These are phyloP conservation scores for Heliconius erato DNA, from an alignment of 2,888 invertebrate species.

Conservation along the genomic window DNA sequence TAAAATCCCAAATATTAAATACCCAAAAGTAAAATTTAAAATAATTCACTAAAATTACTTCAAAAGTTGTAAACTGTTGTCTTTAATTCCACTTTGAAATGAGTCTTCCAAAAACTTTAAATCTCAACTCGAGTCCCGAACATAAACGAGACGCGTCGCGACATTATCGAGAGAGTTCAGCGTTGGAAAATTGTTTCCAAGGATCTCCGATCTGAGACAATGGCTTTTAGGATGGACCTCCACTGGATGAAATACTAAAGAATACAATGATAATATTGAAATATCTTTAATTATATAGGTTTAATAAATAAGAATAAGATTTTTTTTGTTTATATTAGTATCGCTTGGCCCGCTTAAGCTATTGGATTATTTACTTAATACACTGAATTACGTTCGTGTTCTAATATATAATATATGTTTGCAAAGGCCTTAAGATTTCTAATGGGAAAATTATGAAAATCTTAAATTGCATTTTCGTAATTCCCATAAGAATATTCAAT, in stretches of 20 bases:
- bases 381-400: too few species aligned
- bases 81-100: slow-evolving; percentile 8
- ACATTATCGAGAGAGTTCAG: slow-evolving; percentile 67
- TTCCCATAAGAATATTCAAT: too few species aligned
- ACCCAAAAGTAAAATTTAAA: neutral
- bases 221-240: slow-evolving; percentile 41
- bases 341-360: too few species aligned
- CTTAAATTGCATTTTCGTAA: too few species aligned
- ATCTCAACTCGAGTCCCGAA: slow-evolving; percentile 18
- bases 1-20: neutral
- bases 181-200: slow-evolving; percentile 64
- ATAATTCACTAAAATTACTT: neutral
- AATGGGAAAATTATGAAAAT: too few species aligned
- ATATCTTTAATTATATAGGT: neutral
- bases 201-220: slow-evolving; percentile 63
- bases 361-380: too few species aligned
- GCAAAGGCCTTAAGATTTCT: too few species aligned
- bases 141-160: slow-evolving; percentile 58
- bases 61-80: neutral
- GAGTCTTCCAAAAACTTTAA: slow-evolving; percentile 37
- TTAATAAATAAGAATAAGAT: neutral
- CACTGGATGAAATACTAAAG: slow-evolving; percentile 2
- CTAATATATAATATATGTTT: too few species aligned
- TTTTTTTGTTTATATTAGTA: too few species aligned
- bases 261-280: neutral